Conservation (phyloP, 2,888 invertebrate species). For the Xestia rhomboidea region DNA sequence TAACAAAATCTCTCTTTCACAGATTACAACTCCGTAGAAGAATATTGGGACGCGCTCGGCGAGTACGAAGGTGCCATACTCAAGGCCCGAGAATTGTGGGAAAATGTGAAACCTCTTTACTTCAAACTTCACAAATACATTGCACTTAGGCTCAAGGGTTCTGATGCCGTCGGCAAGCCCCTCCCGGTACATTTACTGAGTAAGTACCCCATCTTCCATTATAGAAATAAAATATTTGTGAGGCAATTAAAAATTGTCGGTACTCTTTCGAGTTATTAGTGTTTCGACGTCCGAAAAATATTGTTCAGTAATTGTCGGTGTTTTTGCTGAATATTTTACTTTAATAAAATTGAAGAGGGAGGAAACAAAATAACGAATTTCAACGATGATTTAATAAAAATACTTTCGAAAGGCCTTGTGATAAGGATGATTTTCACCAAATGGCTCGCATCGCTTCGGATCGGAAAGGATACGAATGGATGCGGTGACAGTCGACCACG, state of each 20-base stretch:
- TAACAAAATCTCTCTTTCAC: conserved; percentile 58
- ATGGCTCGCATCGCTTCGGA: no score
- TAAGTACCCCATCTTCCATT: conserved; percentile 76
- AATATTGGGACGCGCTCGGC: conserved; percentile 90
- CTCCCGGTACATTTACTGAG: conserved; percentile 89
- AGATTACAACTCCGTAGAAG: conserved; percentile 85
- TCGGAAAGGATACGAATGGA: no score
- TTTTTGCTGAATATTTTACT: neutral
- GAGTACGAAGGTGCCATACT: conserved; percentile 89
- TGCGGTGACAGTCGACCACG: no score
- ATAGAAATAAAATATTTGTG: neutral
- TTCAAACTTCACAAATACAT: conserved; percentile 90
- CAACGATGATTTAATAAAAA: neutral
- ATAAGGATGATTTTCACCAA: neutral
- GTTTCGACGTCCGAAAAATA: conserved; percentile 1
- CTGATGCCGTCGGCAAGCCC: conserved; percentile 85
- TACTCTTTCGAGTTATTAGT: neutral
- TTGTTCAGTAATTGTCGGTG: neutral
- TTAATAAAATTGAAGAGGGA: neutral
- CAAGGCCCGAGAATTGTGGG: conserved; percentile 90
- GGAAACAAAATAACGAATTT: neutral
- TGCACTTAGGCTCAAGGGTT: conserved; percentile 84
- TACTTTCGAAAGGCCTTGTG: neutral
- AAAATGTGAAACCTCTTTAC: conserved; percentile 89
- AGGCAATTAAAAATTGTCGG: neutral